Evolutionary conservation across 2,888 invertebrate genomes (phyloP).

Genomic region (Ectobius pallidus): DNA sequence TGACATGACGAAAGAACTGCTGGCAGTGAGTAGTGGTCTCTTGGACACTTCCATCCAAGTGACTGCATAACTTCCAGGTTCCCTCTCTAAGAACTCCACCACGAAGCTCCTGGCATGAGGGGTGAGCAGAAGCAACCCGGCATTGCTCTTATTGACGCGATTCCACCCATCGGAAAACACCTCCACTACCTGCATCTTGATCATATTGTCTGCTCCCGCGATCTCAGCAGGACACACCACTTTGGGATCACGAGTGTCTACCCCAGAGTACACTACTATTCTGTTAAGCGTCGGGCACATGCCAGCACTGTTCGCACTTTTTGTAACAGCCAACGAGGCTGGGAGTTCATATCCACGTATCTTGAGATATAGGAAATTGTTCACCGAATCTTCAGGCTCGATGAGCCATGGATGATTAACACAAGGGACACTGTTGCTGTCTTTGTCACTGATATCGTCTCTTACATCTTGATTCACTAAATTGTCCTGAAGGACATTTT

Average conservation of each 20-base stretch:
- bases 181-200: conserved; percentile 59
- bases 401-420: conserved; percentile 79
- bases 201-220: conserved; percentile 44
- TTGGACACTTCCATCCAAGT: conserved; percentile 80
- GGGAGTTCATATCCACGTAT: conserved; percentile 68
- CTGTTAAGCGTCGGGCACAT: conserved; percentile 72
- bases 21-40: conserved; percentile 51
- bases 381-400: conserved; percentile 72
- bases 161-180: conserved; percentile 76
- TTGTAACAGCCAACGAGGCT: conserved; percentile 43
- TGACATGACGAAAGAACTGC: conserved; percentile 62
- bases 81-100: conserved; percentile 75
- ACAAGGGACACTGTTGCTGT: conserved; percentile 53
- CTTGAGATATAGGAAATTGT: conserved; percentile 74
- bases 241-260: conserved; percentile 58
- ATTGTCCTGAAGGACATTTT: conserved; percentile 27
- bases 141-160: conserved; percentile 35
- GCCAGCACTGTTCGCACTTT: conserved; percentile 33
- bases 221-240: conserved; percentile 70
- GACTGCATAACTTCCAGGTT: conserved; percentile 74
- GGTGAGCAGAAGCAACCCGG: conserved; percentile 50
- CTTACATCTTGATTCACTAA: conserved; percentile 25
- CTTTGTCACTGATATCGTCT: conserved; percentile 45
- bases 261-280: conserved; percentile 73
- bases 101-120: conserved; percentile 73